These are phyloP conservation scores for Linnaemya tessellans DNA, from an alignment of 2,888 invertebrate genomes.

Conservation along the genomic window DNA sequence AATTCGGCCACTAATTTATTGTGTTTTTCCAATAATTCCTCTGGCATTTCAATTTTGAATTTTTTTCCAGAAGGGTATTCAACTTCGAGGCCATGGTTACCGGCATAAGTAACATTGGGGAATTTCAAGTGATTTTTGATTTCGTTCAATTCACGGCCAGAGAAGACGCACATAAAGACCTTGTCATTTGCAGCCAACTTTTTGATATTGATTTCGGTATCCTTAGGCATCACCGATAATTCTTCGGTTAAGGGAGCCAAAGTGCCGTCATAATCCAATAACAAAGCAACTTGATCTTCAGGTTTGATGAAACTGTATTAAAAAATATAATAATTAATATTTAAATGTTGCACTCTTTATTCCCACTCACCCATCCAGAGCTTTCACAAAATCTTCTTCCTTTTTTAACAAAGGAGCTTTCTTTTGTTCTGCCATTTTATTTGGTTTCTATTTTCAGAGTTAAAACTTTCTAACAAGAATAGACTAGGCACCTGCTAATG, in stretches of 20 bases:
- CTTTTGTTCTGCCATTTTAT: constrained; percentile 82
- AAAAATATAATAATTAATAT: constrained; percentile 33
- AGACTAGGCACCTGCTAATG: constrained; percentile 43
- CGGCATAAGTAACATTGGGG: constrained; percentile 88
- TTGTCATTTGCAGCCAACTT: constrained; percentile 88
- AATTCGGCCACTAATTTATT: constrained; percentile 86
- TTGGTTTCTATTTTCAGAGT: constrained; percentile 17
- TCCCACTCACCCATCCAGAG: constrained; percentile 81
- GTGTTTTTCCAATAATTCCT: constrained; percentile 88
- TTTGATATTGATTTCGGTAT: constrained; percentile 88
- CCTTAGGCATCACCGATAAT: constrained; percentile 86
- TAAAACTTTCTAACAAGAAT: constrained; percentile 47
- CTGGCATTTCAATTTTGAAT: constrained; percentile 90
- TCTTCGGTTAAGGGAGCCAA: constrained; percentile 90
- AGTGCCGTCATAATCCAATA: constrained; percentile 91
- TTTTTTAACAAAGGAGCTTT: constrained; percentile 82
- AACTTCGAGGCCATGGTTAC: constrained; percentile 90
- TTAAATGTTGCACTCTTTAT: neutral
- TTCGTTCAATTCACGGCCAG: constrained; percentile 89
- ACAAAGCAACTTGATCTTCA: constrained; percentile 87
- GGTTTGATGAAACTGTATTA: constrained; percentile 84
- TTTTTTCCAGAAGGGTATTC: constrained; percentile 90
- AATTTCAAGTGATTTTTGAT: constrained; percentile 88
- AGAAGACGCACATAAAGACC: constrained; percentile 89
- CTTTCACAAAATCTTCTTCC: constrained; percentile 82